Percentiles rank a stretch among this genome's conserved stretches.
These are phyloP conservation scores for Talpa occidentalis DNA, from an alignment of 2,113 vertebrate genomes.

Conservation along the genomic window DNA sequence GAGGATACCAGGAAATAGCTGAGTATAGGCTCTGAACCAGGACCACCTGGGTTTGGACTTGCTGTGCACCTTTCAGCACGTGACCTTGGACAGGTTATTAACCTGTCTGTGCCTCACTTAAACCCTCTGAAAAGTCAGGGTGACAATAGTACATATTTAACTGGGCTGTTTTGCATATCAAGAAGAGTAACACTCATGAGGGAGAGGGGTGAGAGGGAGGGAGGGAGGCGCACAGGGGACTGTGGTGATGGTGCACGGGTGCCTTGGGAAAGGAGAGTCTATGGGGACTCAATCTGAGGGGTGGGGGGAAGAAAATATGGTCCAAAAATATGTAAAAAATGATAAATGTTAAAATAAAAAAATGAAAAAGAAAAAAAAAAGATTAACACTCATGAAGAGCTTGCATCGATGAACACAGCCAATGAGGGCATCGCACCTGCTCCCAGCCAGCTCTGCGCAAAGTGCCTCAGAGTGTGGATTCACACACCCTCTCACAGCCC, in stretches of 20 bases:
- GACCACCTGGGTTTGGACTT: background rate
- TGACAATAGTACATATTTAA: background rate
- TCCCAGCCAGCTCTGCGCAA: background rate
- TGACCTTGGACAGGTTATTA: background rate
- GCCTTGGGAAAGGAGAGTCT: too few species aligned
- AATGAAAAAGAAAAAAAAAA: too few species aligned
- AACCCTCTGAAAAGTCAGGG: background rate
- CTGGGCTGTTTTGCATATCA: background rate
- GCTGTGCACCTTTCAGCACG: background rate
- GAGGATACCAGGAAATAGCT: background rate
- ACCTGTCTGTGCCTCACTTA: too few species aligned
- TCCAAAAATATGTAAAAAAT: too few species aligned
- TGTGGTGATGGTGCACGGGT: too few species aligned
- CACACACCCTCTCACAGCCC: background rate
- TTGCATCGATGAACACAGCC: background rate
- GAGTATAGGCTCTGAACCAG: background rate
- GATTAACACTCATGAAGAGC: background rate
- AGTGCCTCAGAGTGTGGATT: too few species aligned
- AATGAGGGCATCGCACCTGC: background rate
- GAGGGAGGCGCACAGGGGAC: too few species aligned
- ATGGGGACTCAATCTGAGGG: too few species aligned
- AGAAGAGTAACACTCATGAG: background rate
- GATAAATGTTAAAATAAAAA: too few species aligned
- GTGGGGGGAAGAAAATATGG: too few species aligned
- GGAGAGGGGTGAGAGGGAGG: too few species aligned